Evolutionary conservation across 1,140 invertebrate species (phyloP).

Genomic region (Drosophila lini): DNA sequence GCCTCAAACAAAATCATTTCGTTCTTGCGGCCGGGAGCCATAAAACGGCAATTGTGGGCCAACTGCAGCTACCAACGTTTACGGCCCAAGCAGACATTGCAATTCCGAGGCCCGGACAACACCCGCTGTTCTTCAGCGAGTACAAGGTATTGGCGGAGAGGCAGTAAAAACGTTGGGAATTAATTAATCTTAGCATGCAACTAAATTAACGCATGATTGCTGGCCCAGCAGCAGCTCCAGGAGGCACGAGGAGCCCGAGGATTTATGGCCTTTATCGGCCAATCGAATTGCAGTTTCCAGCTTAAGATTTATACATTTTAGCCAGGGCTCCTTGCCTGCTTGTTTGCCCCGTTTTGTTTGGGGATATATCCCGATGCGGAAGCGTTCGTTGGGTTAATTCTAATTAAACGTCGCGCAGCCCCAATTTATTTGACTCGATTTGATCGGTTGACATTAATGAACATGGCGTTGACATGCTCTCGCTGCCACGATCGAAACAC

Average conservation of each 20-base stretch:
- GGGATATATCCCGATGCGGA: slow-evolving; percentile 55
- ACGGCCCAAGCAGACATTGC: slow-evolving; percentile 21
- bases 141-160: not conserved
- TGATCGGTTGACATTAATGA: slow-evolving; percentile 73
- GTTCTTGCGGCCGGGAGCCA: slow-evolving; percentile 15
- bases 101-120: slow-evolving; percentile 59
- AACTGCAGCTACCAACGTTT: slow-evolving; percentile 38
- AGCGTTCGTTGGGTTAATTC: slow-evolving; percentile 43
- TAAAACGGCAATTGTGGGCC: slow-evolving; percentile 51
- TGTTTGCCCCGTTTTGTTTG: slow-evolving; percentile 2
- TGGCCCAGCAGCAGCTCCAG: slow-evolving; percentile 43
- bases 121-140: slow-evolving; percentile 59
- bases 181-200: slow-evolving; percentile 81
- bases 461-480: slow-evolving; percentile 74
- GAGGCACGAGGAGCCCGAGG: slow-evolving; percentile 42
- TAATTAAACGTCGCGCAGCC: slow-evolving; percentile 71
- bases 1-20: slow-evolving; percentile 52
- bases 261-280: slow-evolving; percentile 78
- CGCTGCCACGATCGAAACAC: slow-evolving; percentile 57
- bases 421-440: slow-evolving; percentile 76
- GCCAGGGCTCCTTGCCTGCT: slow-evolving; percentile 20
- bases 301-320: slow-evolving; percentile 70
- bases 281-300: slow-evolving; percentile 72
- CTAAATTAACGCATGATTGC: slow-evolving; percentile 82
- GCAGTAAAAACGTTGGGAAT: slow-evolving; percentile 73